Evolutionary conservation across 2,888 invertebrate species (phyloP), one percentile per base, ranked within the genome.

Genomic region (Coleophora flavipennella): DNA sequence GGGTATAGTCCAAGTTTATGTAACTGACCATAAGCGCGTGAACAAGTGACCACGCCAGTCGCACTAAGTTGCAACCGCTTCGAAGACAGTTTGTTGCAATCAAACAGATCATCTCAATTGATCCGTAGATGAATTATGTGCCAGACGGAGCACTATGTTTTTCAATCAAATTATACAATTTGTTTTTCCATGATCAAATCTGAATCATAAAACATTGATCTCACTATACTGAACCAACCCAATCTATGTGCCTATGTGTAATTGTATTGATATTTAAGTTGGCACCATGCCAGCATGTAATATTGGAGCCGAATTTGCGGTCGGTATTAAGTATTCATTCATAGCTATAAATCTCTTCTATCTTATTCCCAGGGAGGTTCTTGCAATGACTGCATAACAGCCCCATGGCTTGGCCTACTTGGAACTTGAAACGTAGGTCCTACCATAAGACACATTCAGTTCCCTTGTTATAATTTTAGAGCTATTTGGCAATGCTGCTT

Each of bases 321-420:
- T 57, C 56, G 47, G 66, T 65, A 71, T 72, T 74, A 75, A 74
- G 67, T 68, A 73, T 71, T 73, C 72, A 70, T 74, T 71, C 66
- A 67, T 55, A 62, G 60, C 57, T 52, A 69, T 77, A 75, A 74
- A 77, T 77, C 69, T 71, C 64, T 64, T 67, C 59, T 67, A 71
- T 72, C 62, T 71, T 71, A 71, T 75, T 66, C 66, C 59, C 65
- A 64, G 65, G 6, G 20, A 63, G 45, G 58, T 46, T 45, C 48
- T 48, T 51, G 44, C 45, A 42, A 41, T 44, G 35, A 36, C 41
- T 49, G 46, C 45, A 44, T 49, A n/a, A 49, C 48, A 42, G 47
- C 43, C 59, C 55, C 59, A 43, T 62, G 62, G n/a, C 34, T 9
- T 10, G 40, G 13, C 11, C 59, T 52, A 51, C 41, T 51, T 40